These are phyloP conservation scores for Apostichopus parvimensis DNA, from an alignment of 35 echinoderm and acorn worm genomes.

Conservation along the genomic window DNA sequence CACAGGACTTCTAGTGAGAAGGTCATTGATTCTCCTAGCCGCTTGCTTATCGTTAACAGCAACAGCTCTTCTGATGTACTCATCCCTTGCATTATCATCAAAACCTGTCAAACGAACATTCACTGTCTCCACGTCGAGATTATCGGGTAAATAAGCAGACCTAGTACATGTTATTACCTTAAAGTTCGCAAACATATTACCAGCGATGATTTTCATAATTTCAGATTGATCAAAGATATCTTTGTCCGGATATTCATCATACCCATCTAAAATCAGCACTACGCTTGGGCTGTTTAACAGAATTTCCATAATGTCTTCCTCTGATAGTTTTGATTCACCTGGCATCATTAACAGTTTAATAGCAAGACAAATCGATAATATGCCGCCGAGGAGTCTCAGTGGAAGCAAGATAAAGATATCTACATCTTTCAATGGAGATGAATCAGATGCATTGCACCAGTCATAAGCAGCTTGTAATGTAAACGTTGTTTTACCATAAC, in stretches of 20 bases:
- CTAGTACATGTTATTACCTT: not conserved
- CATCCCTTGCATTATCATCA: not conserved
- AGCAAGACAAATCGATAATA: not conserved
- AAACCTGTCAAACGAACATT: not conserved
- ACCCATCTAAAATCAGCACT: not conserved
- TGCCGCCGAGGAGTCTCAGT: constrained; percentile 4
- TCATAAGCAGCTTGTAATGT: not conserved
- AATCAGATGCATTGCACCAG: not conserved
- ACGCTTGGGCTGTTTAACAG: not conserved
- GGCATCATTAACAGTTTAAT: not conserved
- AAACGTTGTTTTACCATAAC: constrained; percentile 5
- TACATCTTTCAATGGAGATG: not conserved
- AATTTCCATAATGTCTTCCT: not conserved
- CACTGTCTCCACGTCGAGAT: not conserved
- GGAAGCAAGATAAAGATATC: not conserved
- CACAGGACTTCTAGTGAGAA: not conserved
- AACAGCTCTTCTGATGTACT: not conserved
- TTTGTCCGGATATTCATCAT: not conserved
- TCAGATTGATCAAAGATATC: not conserved
- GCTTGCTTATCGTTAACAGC: constrained; percentile 5
- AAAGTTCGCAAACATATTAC: not conserved
- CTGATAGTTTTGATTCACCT: not conserved
- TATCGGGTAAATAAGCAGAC: not conserved
- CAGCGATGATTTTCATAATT: not conserved
- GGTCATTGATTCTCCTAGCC: not conserved